A percentile compares a stretch with the other conserved stretches of the same genome.
Conservation (phyloP, 1,140 invertebrate genomes). For the Eueides isabella region DNA sequence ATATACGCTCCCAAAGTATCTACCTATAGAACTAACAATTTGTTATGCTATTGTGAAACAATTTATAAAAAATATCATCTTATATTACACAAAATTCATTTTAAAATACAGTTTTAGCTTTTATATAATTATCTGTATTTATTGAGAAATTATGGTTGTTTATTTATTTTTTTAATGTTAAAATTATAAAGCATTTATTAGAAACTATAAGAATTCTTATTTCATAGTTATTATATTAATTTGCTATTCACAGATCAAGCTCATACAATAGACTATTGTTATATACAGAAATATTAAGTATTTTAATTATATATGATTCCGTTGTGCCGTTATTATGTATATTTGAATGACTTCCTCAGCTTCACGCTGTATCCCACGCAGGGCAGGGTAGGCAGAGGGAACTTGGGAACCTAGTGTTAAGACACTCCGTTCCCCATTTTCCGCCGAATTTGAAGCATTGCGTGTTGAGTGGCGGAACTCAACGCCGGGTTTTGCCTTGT, state of each 20-base stretch:
- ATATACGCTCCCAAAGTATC: background rate
- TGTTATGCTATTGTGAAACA: background rate
- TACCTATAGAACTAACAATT: slow-evolving; percentile 6
- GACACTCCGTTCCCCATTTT: too few relatives aligned
- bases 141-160: background rate
- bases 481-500: too few relatives aligned
- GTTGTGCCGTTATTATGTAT: background rate
- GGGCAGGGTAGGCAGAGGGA: too few relatives aligned
- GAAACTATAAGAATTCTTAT: slow-evolving; percentile 2
- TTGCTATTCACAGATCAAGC: background rate
- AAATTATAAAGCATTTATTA: background rate
- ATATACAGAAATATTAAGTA: background rate
- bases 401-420: too few relatives aligned
- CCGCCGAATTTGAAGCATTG: too few relatives aligned
- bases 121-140: background rate
- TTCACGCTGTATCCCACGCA: too few relatives aligned
- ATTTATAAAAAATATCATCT: slow-evolving; percentile 11
- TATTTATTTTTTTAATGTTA: background rate
- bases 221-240: background rate
- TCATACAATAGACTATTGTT: background rate
- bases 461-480: too few relatives aligned
- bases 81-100: slow-evolving; percentile 9
- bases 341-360: background rate
- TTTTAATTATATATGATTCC: background rate
- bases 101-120: background rate